phyloP scores from a whole-genome alignment of 2,888 invertebrate species.

The Thecophora atra region DNA sequence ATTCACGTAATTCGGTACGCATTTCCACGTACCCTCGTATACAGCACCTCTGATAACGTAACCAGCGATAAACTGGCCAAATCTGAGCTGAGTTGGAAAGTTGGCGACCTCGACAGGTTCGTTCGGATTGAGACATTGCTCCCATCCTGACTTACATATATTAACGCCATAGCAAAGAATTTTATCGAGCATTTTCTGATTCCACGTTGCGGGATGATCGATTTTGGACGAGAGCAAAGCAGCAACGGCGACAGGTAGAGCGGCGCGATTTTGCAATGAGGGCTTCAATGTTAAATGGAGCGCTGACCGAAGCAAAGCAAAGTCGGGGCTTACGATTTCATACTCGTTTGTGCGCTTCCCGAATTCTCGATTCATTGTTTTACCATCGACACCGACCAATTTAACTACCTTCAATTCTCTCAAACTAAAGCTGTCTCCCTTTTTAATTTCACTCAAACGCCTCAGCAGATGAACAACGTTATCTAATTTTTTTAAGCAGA shows the following conservation, averaged over 20 bases:
- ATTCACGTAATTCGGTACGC: constrained; percentile 55
- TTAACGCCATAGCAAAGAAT: constrained; percentile 60
- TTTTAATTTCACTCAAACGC: constrained; percentile 52
- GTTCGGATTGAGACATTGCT: constrained; percentile 49
- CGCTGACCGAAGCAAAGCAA: constrained; percentile 55
- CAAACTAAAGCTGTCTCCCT: constrained; percentile 49
- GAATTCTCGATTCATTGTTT: constrained; percentile 51
- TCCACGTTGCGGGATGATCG: constrained; percentile 62
- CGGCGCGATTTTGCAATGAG: constrained; percentile 56
- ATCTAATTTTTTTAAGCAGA: constrained; percentile 54
- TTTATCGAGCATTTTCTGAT: constrained; percentile 55
- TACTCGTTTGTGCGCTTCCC: constrained; percentile 55
- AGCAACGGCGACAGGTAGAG: constrained; percentile 56
- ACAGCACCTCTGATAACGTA: constrained; percentile 48
- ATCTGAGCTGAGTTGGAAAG: constrained; percentile 55
- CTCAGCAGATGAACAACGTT: constrained; percentile 56
- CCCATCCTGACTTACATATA: constrained; percentile 58
- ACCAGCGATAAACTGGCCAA: constrained; percentile 58
- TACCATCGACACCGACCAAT: constrained; percentile 53
- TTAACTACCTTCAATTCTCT: constrained; percentile 56
- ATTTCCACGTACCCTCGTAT: constrained; percentile 58
- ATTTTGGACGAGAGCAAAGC: constrained; percentile 60
- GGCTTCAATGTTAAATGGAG: constrained; percentile 57
- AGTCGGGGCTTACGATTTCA: constrained; percentile 56
- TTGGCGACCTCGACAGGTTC: constrained; percentile 54